A percentile compares a stretch with the other conserved stretches of the same genome.
phyloP scores from a whole-genome alignment of 37 sponge, comb jelly and placozoan species.

The Agelas oroides region DNA sequence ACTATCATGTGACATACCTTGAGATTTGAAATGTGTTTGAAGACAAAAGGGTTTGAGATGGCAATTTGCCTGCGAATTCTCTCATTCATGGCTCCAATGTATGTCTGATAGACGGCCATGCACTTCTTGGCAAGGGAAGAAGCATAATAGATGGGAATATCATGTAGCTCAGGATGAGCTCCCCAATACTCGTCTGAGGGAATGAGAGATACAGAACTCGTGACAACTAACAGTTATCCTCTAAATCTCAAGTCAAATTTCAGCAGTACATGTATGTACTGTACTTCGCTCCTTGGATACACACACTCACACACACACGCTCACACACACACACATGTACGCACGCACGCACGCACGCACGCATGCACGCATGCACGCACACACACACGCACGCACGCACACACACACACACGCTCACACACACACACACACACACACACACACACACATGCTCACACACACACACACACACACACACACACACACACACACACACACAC shows the following conservation, averaged over 20 bases:
- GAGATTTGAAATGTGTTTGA: conserved; percentile 95
- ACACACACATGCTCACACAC: no score
- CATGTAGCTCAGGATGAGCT: conserved; percentile 97
- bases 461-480: no score
- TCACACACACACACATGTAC: no score
- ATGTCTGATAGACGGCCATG: conserved; percentile 99
- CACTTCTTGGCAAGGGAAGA: conserved; percentile 99
- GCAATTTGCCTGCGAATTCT: conserved; percentile 86
- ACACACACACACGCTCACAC: no score
- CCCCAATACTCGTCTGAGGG: conserved; percentile 96
- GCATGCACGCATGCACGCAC: no score
- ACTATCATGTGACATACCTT: conserved; percentile 59
- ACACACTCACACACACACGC: no score
- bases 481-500: no score
- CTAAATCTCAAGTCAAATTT: not conserved
- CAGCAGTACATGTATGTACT: no score
- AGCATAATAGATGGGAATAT: conserved; percentile 98
- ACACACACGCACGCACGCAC: no score
- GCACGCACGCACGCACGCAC: no score
- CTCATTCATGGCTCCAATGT: conserved; percentile 98
- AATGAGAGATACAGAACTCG: not conserved
- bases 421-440: no score
- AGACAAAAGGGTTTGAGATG: conserved; percentile 94
- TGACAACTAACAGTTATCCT: not conserved
- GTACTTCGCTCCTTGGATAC: no score